A percentile compares a stretch with the other conserved stretches of the same genome.
These are phyloP conservation scores for Trichogramma pretiosum DNA, from an alignment of 1,140 invertebrate genomes.

Conservation along the genomic window DNA sequence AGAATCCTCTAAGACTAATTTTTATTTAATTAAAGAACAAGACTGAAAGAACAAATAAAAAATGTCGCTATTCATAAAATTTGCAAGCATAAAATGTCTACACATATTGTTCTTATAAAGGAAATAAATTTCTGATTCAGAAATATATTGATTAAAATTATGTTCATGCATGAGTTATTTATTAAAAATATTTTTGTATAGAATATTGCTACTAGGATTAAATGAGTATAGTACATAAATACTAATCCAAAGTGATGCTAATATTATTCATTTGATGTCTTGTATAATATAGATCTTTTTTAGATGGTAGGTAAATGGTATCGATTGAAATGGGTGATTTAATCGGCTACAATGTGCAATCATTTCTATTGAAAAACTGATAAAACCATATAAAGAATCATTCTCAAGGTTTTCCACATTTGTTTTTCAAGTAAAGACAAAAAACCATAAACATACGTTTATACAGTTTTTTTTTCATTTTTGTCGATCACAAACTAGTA, in stretches of 20 bases:
- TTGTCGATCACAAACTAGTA: too few species aligned
- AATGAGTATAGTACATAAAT: too few species aligned
- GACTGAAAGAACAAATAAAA: constrained; percentile 33
- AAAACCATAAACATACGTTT: constrained; percentile 10
- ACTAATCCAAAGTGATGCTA: constrained; percentile 17
- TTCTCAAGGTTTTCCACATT: constrained; percentile 10
- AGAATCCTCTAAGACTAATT: constrained; percentile 34
- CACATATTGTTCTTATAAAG: too few species aligned
- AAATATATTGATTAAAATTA: too few species aligned
- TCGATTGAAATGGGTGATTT: constrained; percentile 4
- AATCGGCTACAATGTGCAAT: constrained; percentile 11
- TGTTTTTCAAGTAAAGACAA: constrained; percentile 3
- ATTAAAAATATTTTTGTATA: too few species aligned
- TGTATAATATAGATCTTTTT: constrained; percentile 23
- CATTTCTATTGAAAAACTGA: constrained; percentile 18
- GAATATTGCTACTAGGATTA: too few species aligned
- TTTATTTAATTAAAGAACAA: constrained; percentile 41
- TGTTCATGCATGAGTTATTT: too few species aligned
- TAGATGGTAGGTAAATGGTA: constrained; percentile 16
- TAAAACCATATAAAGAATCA: constrained; percentile 10
- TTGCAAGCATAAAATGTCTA: too few species aligned
- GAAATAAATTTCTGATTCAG: too few species aligned
- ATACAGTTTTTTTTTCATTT: constrained; percentile 4
- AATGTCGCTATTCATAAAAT: too few species aligned
- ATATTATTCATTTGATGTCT: constrained; percentile 23